A percentile compares a stretch with the other conserved stretches of the same genome.
Conservation (phyloP, 1,140 invertebrate genomes). For the Formica selysi region DNA sequence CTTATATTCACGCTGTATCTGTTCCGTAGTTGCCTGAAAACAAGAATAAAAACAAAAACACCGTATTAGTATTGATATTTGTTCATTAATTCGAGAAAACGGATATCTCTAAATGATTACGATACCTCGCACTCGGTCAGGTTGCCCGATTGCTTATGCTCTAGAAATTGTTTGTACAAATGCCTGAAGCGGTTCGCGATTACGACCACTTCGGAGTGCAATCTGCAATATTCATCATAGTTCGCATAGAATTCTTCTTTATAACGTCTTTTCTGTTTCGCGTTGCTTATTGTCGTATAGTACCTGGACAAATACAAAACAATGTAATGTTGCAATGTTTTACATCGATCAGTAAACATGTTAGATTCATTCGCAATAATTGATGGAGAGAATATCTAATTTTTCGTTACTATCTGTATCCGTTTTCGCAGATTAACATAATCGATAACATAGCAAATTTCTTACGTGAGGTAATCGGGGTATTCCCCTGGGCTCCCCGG, state of each 20-base stretch:
- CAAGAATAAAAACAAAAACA: neutral
- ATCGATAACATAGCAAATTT: neutral
- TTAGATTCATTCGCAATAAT: neutral
- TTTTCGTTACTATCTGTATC: neutral
- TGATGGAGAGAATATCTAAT: neutral
- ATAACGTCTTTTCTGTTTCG: slow-evolving; percentile 93
- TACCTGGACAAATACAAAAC: slow-evolving; percentile 87
- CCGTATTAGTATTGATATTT: neutral
- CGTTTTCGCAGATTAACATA: too few relatives aligned
- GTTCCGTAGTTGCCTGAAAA: slow-evolving; percentile 90
- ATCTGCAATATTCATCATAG: slow-evolving; percentile 93
- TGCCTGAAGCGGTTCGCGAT: slow-evolving; percentile 92
- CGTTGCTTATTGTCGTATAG: slow-evolving; percentile 92
- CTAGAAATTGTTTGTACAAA: slow-evolving; percentile 89
- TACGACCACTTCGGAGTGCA: slow-evolving; percentile 92
- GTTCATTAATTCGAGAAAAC: neutral
- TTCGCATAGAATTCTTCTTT: slow-evolving; percentile 95
- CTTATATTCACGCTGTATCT: slow-evolving; percentile 94
- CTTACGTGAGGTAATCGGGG: slow-evolving; percentile 88
- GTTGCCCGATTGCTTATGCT: slow-evolving; percentile 84
- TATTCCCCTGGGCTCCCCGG: slow-evolving; percentile 78
- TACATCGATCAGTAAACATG: neutral
- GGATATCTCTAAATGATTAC: neutral
- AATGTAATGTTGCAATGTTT: neutral
- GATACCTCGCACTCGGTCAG: slow-evolving; percentile 86